Percentiles rank a stretch among this genome's conserved stretches.
These are phyloP conservation scores for Pteropus rufus DNA, from an alignment of 2,797 vertebrate species.

Conservation along the genomic window DNA sequence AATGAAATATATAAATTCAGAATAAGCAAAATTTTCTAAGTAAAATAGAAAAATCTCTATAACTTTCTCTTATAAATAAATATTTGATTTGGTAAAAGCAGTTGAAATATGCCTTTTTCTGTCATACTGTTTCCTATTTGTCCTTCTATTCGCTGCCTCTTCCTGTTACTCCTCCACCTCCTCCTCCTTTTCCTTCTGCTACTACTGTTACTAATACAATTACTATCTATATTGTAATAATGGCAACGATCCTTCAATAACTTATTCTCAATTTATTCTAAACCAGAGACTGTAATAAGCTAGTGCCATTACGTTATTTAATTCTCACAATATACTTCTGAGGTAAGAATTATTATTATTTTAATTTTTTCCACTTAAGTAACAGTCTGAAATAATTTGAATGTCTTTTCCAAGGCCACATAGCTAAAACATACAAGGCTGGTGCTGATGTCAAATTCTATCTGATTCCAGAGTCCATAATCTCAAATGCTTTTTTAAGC, in stretches of 20 bases:
- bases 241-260: background rate
- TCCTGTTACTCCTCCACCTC: too few relatives aligned
- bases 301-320: background rate
- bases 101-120: background rate
- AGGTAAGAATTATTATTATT: background rate
- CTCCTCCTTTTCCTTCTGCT: background rate
- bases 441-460: background rate
- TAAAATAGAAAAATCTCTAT: background rate
- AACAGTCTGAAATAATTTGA: background rate
- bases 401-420: background rate
- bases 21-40: background rate
- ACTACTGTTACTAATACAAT: background rate
- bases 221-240: background rate
- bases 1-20: background rate
- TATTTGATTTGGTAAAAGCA: background rate
- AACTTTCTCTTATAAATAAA: background rate
- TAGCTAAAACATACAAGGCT: background rate
- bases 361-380: background rate
- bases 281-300: rapidly evolving
- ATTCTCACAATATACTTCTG: background rate
- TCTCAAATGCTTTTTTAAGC: too few relatives aligned
- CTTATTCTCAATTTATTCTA: background rate
- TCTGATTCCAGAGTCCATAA: background rate
- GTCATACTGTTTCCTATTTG: background rate
- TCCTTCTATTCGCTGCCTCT: background rate